Conservation (phyloP, 2,113 vertebrate species). For the Neolamprologus sp. region DNA sequence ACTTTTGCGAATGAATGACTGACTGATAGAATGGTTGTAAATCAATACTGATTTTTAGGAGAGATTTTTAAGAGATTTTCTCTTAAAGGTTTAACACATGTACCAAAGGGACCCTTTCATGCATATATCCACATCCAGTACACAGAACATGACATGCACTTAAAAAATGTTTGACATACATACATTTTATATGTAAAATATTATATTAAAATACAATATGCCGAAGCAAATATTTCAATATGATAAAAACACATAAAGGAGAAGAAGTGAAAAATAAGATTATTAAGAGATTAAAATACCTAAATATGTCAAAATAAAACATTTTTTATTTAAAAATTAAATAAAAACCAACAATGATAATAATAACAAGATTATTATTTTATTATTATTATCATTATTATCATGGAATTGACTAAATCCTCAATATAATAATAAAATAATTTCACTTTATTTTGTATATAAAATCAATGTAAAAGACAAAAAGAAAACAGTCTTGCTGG, state of each 20-base stretch:
- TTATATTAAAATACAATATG: neutral
- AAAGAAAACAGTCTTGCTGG: neutral
- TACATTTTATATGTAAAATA: neutral
- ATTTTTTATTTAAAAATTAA: neutral
- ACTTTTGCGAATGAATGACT: conserved; percentile 46
- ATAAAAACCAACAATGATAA: neutral
- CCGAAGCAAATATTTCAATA: neutral
- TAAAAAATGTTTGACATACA: neutral
- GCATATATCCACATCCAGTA: neutral
- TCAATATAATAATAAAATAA: neutral
- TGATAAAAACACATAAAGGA: neutral
- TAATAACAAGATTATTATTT: neutral
- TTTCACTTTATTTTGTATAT: neutral
- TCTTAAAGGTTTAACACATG: neutral
- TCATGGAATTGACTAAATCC: neutral
- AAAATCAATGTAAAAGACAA: neutral
- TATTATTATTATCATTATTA: neutral
- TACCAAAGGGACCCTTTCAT: neutral
- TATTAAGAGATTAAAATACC: neutral
- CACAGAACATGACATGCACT: neutral
- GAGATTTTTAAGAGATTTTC: neutral
- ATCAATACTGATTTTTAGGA: neutral
- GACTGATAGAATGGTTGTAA: conserved; percentile 60
- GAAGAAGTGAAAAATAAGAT: neutral
- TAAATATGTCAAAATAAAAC: neutral